Percentiles rank a stretch among this genome's conserved stretches.
phyloP scores from a whole-genome alignment of 1,140 invertebrate genomes.

The Heliothis subflexa region DNA sequence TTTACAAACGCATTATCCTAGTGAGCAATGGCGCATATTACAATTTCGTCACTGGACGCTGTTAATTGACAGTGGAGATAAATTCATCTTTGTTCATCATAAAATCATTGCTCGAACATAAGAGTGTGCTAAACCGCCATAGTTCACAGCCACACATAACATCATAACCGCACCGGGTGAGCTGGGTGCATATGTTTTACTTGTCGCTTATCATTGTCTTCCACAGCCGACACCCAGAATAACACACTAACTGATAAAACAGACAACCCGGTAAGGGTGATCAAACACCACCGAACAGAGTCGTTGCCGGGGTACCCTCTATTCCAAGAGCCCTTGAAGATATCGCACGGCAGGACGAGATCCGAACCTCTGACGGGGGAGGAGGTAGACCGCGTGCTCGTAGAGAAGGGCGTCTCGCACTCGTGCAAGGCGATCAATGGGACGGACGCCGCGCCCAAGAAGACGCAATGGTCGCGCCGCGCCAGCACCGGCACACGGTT shows the following conservation, averaged over 20 bases:
- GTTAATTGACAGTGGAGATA: no score
- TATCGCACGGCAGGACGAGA: slow-evolving; percentile 88
- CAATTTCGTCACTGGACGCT: not conserved
- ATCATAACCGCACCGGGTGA: slow-evolving; percentile 73
- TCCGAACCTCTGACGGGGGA: slow-evolving; percentile 88
- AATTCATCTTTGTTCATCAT: not conserved
- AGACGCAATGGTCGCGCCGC: slow-evolving; percentile 68
- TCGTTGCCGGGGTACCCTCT: slow-evolving; percentile 73
- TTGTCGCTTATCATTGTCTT: slow-evolving; percentile 81
- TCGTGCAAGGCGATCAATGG: slow-evolving; percentile 74
- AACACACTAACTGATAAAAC: slow-evolving; percentile 77
- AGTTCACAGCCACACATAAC: slow-evolving; percentile 64
- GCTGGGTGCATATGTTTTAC: slow-evolving; percentile 78
- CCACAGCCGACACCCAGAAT: slow-evolving; percentile 81
- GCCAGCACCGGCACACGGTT: slow-evolving; percentile 73
- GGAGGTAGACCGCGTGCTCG: slow-evolving; percentile 87
- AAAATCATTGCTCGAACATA: not conserved
- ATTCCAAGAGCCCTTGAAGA: slow-evolving; percentile 71
- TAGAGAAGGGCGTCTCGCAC: slow-evolving; percentile 77
- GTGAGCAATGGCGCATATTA: slow-evolving; percentile 21
- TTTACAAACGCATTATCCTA: not conserved
- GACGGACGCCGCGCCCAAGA: slow-evolving; percentile 62
- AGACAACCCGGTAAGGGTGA: slow-evolving; percentile 63
- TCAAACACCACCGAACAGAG: slow-evolving; percentile 75
- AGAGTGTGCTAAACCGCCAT: slow-evolving; percentile 43